Base-by-base conservation (phyloP, 2,113 vertebrate genomes). In the Catharus minimus region DNA sequence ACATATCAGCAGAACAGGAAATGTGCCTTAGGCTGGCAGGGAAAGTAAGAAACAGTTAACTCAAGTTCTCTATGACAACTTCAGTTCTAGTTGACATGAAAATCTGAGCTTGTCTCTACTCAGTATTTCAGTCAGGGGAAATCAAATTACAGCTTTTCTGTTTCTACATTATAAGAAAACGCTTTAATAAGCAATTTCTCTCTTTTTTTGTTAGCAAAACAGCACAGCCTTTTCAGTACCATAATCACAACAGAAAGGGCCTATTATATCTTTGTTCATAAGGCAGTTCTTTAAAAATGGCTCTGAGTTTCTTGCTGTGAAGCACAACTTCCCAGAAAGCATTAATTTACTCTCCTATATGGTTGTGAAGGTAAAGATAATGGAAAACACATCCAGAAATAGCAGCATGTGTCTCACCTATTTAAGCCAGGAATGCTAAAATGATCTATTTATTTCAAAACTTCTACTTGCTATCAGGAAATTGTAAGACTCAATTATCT, bases 381-480 rank as follows among this genome's bases (percentile, higher is more conserved):
- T 18, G 50, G n/a, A 73, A 56, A 88, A 71, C 30, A 58, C 24
- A 73, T 10, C 68, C 27, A 74, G 33, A 90, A 90, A 86, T 21
- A 92, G 55, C 60, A 88, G 32, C 53, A 49, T 1, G 21, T 32
- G 82, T 60, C 46, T 53, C 43, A 41, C 44, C 36, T 93, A 58
- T 44, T 87, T 46, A 61, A 91, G 76, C 56, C 30, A 88, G 33
- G 41, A 68, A 84, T 76, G 46, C 30, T 66, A 72, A 67, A 66
- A 68, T 41, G 27, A 38, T 50, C 49, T 69, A 62, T 93, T 75
- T 92, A 75, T 58, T 94, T 74, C 69, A 78, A 87, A 87, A 58
- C 36, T 60, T 0, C 0, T 49, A 38, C 44, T 64, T 62, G 11
- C 28, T 61, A 69, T 30, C 58, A 86, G 36, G 32, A 88, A 94